These are phyloP conservation scores for Tragelaphus eurycerus DNA, from an alignment of 2,797 vertebrate species.

Conservation along the genomic window DNA sequence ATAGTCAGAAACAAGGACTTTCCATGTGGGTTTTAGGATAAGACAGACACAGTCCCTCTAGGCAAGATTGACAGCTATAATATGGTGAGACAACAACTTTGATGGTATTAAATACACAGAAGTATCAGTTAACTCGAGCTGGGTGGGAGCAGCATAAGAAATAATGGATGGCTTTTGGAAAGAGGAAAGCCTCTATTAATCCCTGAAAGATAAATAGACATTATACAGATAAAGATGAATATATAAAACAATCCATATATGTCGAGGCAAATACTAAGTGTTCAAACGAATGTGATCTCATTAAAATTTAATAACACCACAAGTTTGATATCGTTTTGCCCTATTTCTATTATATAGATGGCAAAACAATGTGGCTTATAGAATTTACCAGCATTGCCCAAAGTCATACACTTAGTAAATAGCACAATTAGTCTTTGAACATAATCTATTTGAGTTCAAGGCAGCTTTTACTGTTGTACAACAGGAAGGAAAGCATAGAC, in stretches of 20 bases:
- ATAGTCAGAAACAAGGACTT: not conserved
- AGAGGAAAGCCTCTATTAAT: not conserved
- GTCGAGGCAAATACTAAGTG: not conserved
- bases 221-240: not conserved
- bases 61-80: not conserved
- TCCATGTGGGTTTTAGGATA: not conserved
- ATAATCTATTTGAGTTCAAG: not conserved
- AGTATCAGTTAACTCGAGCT: not conserved
- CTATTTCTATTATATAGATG: not conserved
- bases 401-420: not conserved
- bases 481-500: not conserved
- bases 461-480: not conserved
- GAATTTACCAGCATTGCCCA: not conserved
- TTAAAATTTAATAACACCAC: not conserved
- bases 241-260: not conserved
- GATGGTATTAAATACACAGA: not conserved
- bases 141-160: not conserved
- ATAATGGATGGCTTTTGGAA: not conserved
- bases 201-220: not conserved
- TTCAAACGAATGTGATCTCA: not conserved
- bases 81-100: not conserved
- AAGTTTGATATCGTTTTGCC: not conserved
- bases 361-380: not conserved
- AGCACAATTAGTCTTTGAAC: not conserved
- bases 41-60: not conserved